Base-by-base conservation (phyloP, 2,113 vertebrate species). In the Phalacrocorax carbo region DNA sequence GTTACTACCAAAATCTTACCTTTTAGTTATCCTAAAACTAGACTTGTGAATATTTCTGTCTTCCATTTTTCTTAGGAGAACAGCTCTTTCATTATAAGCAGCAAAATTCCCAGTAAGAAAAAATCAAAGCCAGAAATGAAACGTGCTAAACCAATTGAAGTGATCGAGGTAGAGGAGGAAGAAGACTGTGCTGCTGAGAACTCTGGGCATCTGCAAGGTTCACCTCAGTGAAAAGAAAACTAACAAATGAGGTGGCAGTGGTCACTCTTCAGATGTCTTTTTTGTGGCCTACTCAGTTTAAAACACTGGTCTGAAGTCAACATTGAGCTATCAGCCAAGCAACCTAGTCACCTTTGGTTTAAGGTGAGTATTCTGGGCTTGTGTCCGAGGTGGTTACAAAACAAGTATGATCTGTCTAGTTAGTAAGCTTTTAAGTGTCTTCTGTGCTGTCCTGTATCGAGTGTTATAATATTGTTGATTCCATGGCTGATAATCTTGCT, bases 71-170 rank as follows among this genome's bases (percentile, higher is more conserved):
- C 34, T 9, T 93, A 98, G 98, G 97, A 97, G 7, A 87, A 95
- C 19, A 95, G 90, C 57, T 80, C 62, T 73, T 98, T 98, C 84
- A 97, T 98, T 93, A 11, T 98, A 93, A 96, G 96, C 64, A 96
- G 94, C 79, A 86, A 96, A 52, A 90, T 97, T 25, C 97, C 97
- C n/a, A 91, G 64, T 54, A 97, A 95, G 89, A 93, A 69, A 40
- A 95, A 94, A 46, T 38, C 60, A 46, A 92, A 93, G 44, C 16
- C 20, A 10, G 36, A 82, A 77, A 49, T 5, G 3, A 94, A 79
- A 16, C 5, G 4, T 60, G 38, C 19, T 3, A 68, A 80, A 34
- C 44, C 60, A 20, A 18, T 8, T 23, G 15, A 38, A 49, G 62
- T n/a, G 15, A 55, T 38, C 4, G 78, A 90, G 89, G 29, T 76